Base-by-base conservation (phyloP, 2,888 invertebrate genomes). In the Flexamia atlantica region DNA sequence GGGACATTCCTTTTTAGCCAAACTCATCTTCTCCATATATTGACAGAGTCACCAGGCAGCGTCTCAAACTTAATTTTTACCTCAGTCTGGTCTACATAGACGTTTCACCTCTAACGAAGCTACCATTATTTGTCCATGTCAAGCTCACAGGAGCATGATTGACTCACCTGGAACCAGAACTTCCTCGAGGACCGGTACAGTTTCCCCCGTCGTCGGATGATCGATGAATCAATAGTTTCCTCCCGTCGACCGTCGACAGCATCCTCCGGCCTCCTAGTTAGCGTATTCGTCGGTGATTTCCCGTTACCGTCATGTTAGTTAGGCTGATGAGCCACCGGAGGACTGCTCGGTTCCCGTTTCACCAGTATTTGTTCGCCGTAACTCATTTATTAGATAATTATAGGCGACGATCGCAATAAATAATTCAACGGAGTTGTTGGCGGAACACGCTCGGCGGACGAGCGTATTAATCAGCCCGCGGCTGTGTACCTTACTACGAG, bases 321-420 rank as follows among this genome's bases (percentile, higher is more conserved):
- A 70, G 70, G n/a, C 23, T 28, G 64, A 28, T 14, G n/a, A 25
- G 25, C 7, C 23, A 32, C 20, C 40, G 40, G 40, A 23, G 42
- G n/a, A 28, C 32, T 23, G 42, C 20, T 32, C 3, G 23, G 76
- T 76, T 76, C 76, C 76, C 50, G 76, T 50, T 28, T 76, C 50
- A 25, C 28, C 5, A 23, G 76, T 76, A 76, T 76, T 76, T 76
- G 76, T 76, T 50, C 76, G 10, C 42, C 72, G 76, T 76, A 76
- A 76, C 76, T 76, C 76, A 76, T 76, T 76, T 76, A 76, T 76
- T 76, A 76, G 76, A 76, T 76, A 76, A 76, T 76, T 76, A 76
- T 50, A 76, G 76, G 76, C n/a, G 76, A 25, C 20, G 76, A 76
- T 76, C 50, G 76, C 76, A 76, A 76, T 76, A 76, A 76, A 76